Conservation (phyloP, 2,113 vertebrate genomes). For the Rhea americana region DNA sequence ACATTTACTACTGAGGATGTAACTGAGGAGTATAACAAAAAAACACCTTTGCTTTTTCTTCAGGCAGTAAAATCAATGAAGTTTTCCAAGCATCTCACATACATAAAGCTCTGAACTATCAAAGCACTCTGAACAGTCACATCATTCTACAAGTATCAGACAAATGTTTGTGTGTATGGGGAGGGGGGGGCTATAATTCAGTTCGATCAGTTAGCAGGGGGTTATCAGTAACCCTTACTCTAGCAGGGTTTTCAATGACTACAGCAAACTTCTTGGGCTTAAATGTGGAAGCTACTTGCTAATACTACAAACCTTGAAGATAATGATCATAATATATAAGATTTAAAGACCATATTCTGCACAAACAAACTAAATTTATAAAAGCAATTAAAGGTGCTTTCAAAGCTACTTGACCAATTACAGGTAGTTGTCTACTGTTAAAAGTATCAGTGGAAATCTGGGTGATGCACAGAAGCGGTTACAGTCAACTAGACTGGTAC, state of each 20-base stretch:
- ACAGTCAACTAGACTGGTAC: not conserved
- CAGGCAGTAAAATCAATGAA: not conserved
- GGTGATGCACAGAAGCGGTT: not conserved
- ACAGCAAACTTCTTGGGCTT: not conserved
- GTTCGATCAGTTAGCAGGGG: not conserved
- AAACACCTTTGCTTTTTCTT: not conserved
- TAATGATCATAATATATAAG: accelerated
- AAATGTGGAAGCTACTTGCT: not conserved
- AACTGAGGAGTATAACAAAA: not conserved
- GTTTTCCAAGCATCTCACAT: not conserved
- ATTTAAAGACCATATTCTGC: accelerated
- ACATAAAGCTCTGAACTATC: not conserved
- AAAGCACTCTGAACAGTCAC: not conserved
- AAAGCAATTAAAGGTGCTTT: not conserved
- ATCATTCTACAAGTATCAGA: not conserved
- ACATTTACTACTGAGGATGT: not conserved
- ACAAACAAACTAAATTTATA: not conserved
- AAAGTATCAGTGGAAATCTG: not conserved
- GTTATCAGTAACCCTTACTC: not conserved
- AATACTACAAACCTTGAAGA: not conserved
- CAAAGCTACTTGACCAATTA: not conserved
- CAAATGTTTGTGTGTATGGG: accelerated
- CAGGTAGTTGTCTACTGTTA: not conserved
- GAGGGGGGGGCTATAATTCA: accelerated
- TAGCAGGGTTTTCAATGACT: not conserved